phyloP scores from a whole-genome alignment of 1,140 invertebrate genomes.

The Metopolophium dirhodum region DNA sequence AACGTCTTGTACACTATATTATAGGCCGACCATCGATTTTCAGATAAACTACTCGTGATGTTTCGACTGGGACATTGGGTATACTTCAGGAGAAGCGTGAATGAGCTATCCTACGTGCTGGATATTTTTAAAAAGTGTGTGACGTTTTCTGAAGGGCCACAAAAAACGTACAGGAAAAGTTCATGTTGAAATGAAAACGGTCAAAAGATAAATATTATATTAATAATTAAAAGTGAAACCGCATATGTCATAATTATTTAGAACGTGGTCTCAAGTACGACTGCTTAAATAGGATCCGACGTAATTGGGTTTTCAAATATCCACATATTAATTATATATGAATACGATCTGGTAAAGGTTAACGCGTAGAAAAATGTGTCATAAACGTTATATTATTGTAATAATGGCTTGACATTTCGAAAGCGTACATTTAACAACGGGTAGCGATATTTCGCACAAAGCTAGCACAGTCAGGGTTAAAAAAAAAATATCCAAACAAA shows the following conservation, averaged over 20 bases:
- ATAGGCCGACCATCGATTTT: too few relatives aligned
- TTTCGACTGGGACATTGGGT: not conserved
- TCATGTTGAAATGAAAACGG: not conserved
- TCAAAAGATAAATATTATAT: not conserved
- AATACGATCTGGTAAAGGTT: not conserved
- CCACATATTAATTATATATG: not conserved
- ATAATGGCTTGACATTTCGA: not conserved
- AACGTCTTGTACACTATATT: too few relatives aligned
- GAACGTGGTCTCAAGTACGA: not conserved
- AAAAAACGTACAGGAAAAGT: not conserved
- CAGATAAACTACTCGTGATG: too few relatives aligned
- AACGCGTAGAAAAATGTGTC: not conserved
- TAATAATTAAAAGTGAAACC: constrained; percentile 1
- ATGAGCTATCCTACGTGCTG: too few relatives aligned
- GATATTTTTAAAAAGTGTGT: not conserved
- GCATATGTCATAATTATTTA: not conserved
- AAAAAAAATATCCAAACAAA: not conserved
- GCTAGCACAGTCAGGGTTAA: not conserved
- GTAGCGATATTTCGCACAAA: not conserved
- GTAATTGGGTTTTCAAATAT: not conserved
- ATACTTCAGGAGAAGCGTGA: not conserved
- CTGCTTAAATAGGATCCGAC: not conserved
- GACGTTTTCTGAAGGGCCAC: not conserved
- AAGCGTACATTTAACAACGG: not conserved
- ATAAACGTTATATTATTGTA: not conserved